Evolutionary conservation across 1,140 invertebrate species (phyloP), one percentile per base, ranked within the genome.

Genomic region (Drosophila funebris): DNA sequence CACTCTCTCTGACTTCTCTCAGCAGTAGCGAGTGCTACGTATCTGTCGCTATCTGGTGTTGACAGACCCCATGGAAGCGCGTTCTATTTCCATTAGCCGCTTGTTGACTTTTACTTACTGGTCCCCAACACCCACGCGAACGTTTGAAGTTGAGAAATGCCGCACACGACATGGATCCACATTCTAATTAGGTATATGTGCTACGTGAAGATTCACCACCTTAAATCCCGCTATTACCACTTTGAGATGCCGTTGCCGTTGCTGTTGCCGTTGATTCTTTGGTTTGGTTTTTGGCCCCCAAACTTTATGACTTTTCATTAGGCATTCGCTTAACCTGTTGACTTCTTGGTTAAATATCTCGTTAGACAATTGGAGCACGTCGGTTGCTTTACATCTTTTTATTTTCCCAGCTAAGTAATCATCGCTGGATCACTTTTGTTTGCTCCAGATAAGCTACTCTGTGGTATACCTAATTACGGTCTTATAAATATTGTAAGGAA

Each of bases 11-110:
- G 6, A 46, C 71, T 43, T 63, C 11, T 18, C 13, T 9, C 4
- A 46, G 29, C 13, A 50, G 48, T 64, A 70, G 18, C 20, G 41
- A 20, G 44, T 22, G 41, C 41, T 43, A 43, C 41, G 16, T 39
- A 77, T 67, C 72, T 56, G 36, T 50, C 64, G 73, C 74, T 78
- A 85, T 81, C 78, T 71, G 43, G 7, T 88, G 83, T 88, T 87
- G 82, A 81, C 80, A 70, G 75, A 68, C 66, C 67, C 62, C 80
- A 44, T 64, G 60, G 46, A 43, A 46, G 57, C 58, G 73, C 41
- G 68, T 61, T 80, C 77, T 63, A 78, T 72, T 57, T 56, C 43
- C 68, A 66, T 78, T 82, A 61, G 33, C 69, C 68, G 54, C 18
- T 52, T 84, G 73, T 81, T 70, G 81, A 37, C n/a, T 60, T 81